A percentile compares a stretch with the other conserved stretches of the same genome.
These are phyloP conservation scores for Tringa solitaria DNA, from an alignment of 2,113 vertebrate species.

Conservation along the genomic window DNA sequence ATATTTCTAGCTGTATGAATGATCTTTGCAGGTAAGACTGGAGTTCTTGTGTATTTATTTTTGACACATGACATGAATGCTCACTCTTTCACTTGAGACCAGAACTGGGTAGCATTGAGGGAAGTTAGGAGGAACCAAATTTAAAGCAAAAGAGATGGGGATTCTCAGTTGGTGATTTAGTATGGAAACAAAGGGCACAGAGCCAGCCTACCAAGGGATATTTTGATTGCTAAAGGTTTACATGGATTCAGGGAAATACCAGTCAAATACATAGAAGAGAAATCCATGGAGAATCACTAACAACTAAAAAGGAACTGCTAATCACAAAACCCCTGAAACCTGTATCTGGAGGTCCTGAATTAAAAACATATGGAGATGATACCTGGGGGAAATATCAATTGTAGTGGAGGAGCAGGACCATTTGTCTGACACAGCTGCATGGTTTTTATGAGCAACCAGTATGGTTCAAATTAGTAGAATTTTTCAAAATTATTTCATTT, in stretches of 20 bases:
- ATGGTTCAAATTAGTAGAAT: not conserved
- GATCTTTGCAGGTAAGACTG: conserved; percentile 95
- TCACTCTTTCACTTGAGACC: not conserved
- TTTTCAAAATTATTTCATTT: not conserved
- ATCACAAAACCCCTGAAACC: not conserved
- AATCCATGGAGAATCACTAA: not conserved
- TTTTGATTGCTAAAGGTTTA: not conserved
- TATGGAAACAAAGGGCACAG: not conserved
- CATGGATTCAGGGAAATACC: not conserved
- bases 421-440: not conserved
- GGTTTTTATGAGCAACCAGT: not conserved
- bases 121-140: not conserved
- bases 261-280: not conserved
- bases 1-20: conserved; percentile 95
- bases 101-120: not conserved
- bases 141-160: not conserved
- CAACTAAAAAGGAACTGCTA: not conserved
- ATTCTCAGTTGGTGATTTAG: not conserved
- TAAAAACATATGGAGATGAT: not conserved
- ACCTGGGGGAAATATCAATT: not conserved
- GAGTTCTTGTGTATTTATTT: not conserved
- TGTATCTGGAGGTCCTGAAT: not conserved
- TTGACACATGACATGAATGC: not conserved
- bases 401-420: not conserved
- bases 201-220: not conserved